These are phyloP conservation scores for Drosophila suboccidentalis DNA, from an alignment of 2,888 invertebrate genomes.

Conservation along the genomic window DNA sequence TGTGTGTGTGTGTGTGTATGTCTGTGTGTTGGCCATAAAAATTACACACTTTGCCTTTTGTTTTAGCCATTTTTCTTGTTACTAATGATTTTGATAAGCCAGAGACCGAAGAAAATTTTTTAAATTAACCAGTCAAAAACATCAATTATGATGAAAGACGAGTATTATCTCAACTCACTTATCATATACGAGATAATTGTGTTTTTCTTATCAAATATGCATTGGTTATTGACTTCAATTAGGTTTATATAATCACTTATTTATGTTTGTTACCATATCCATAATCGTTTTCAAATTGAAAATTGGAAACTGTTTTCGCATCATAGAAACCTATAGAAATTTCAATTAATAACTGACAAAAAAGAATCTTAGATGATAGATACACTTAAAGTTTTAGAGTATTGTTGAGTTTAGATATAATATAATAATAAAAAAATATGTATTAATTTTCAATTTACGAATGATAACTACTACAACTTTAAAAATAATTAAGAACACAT, in stretches of 20 bases:
- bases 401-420: not conserved
- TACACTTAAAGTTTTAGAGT: not conserved
- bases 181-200: slow-evolving; percentile 4
- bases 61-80: slow-evolving; percentile 61
- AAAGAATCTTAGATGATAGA: too few species aligned
- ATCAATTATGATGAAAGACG: slow-evolving; percentile 39
- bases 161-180: slow-evolving; percentile 6
- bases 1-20: not conserved
- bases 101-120: slow-evolving; percentile 31
- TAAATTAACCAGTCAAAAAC: slow-evolving; percentile 43
- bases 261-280: not conserved
- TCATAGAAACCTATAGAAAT: too few species aligned
- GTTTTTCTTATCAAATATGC: not conserved
- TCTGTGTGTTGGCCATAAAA: slow-evolving; percentile 58
- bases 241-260: not conserved
- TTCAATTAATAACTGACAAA: too few species aligned
- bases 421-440: not conserved
- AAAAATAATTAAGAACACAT: not conserved
- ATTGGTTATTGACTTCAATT: slow-evolving; percentile 1
- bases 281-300: not conserved
- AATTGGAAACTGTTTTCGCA: not conserved
- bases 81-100: slow-evolving; percentile 61
- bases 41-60: slow-evolving; percentile 65
- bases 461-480: not conserved
- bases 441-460: too few species aligned